Evolutionary conservation across 2,888 invertebrate species (phyloP).

Genomic region (Axea sp.): DNA sequence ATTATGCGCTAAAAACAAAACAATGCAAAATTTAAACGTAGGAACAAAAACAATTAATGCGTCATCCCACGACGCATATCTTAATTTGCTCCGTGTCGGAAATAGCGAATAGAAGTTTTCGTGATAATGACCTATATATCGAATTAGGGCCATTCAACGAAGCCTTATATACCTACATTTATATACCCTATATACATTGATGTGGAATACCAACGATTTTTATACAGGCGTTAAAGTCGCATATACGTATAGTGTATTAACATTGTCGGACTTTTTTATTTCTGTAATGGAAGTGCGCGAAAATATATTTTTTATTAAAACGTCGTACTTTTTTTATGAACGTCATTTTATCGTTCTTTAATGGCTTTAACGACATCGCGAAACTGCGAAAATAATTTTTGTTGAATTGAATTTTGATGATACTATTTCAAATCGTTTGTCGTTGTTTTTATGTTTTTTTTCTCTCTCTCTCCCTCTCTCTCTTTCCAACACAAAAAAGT

Average conservation of each 20-base stretch:
- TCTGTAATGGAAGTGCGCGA: too few relatives aligned
- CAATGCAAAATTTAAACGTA: not conserved
- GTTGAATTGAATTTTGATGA: too few relatives aligned
- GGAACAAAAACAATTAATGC: slow-evolving; percentile 47
- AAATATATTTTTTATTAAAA: too few relatives aligned
- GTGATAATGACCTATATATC: slow-evolving; percentile 65
- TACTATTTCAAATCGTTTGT: too few relatives aligned
- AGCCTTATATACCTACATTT: slow-evolving; percentile 60
- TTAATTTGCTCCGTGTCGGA: slow-evolving; percentile 47
- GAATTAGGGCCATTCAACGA: slow-evolving; percentile 63
- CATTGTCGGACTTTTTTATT: too few relatives aligned
- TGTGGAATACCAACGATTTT: slow-evolving; percentile 52
- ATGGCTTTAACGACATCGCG: too few relatives aligned
- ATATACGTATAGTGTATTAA: slow-evolving; percentile 15
- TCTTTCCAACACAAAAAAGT: too few relatives aligned
- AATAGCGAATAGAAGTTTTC: slow-evolving; percentile 60
- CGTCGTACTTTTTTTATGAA: too few relatives aligned
- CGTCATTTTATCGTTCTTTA: too few relatives aligned
- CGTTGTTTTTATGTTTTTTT: too few relatives aligned
- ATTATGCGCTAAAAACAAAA: not conserved
- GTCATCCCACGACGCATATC: slow-evolving; percentile 36
- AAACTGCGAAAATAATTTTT: too few relatives aligned
- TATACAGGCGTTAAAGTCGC: slow-evolving; percentile 44
- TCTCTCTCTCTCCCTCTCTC: too few relatives aligned
- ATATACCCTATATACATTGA: slow-evolving; percentile 43